Evolutionary conservation across 2,113 vertebrate species (phyloP), one percentile per base, ranked within the genome.

Genomic region (Ophthalmolycus amberensis): DNA sequence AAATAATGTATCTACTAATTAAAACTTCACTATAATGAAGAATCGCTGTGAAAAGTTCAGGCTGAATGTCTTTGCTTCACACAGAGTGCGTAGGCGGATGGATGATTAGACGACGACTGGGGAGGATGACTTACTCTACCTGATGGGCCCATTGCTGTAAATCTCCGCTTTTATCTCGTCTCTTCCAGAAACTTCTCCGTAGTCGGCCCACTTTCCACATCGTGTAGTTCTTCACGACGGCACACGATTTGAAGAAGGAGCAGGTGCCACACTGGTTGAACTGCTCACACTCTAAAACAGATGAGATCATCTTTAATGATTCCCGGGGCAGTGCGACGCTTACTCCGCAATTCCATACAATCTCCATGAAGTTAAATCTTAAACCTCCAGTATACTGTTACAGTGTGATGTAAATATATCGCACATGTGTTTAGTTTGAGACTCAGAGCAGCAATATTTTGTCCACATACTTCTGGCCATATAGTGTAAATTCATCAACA

Each of bases 181-280:
- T 71, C 86, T 88, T 22, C 93, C 93, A 1, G 89, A 87, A 65
- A 94, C 85, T 2, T 80, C 56, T 46, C 93, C 93, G 0, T 92
- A 94, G 82, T 94, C 92, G 32, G 32, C 83, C 87, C n/a, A 94
- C 92, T 77, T 76, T 91, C 93, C 92, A 94, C 59, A 56, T 2
- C 0, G 93, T 94, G 89, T 92, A 94, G 73, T 94, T 94, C 80
- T 80, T 85, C 58, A 94, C 90, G 2, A 91, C 71, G 1, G 95
- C 95, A 63, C 97, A 98, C 58, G 97, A 94, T 60, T 97, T 95
- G 64, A 97, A 97, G 66, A 95, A 96, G 0, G 95, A 94, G 83
- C 97, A 98, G 0, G 97, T 97, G 6, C 97, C 97, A 42, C 97
- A 98, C 88, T 96, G 95, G 86, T 97, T 99, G 63, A 98, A 98